Conservation (phyloP, 2,113 vertebrate species). For the Catharus minimus region DNA sequence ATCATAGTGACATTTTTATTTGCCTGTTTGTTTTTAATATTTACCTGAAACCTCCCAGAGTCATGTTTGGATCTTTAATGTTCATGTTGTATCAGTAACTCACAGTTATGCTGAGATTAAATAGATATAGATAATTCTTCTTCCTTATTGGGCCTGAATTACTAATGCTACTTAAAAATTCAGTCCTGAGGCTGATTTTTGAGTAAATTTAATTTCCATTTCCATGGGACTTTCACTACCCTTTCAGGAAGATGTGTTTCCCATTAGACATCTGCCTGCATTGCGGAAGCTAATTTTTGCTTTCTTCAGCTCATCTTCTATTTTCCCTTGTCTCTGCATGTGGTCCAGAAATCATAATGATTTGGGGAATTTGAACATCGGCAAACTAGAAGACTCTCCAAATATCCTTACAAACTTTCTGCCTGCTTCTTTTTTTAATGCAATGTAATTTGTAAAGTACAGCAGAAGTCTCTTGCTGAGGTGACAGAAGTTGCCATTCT, state of each 20-base stretch:
- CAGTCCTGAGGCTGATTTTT: not conserved
- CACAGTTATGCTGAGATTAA: not conserved
- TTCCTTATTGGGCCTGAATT: not conserved
- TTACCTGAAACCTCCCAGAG: not conserved
- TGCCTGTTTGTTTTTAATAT: not conserved
- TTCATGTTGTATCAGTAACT: not conserved
- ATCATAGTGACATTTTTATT: not conserved
- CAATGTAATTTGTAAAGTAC: slow-evolving; percentile 14
- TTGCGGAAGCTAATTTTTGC: slow-evolving; percentile 2
- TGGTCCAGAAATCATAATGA: not conserved
- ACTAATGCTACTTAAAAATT: not conserved
- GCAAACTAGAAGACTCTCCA: not conserved
- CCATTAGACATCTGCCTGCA: not conserved
- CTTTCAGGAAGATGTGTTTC: not conserved
- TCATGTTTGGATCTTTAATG: not conserved
- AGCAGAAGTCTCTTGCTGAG: slow-evolving; percentile 36
- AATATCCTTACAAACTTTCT: slow-evolving; percentile 7
- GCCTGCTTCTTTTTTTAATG: not conserved
- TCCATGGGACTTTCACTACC: not conserved
- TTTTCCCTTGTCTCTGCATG: not conserved
- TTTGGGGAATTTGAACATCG: not conserved
- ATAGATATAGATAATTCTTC: not conserved
- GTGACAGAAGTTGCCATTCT: slow-evolving; percentile 36
- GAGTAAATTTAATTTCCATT: not conserved
- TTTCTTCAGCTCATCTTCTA: not conserved